Evolutionary conservation across 2,888 invertebrate genomes (phyloP), one percentile per base, ranked within the genome.

Genomic region (Cataglyphis rosenhaueri): DNA sequence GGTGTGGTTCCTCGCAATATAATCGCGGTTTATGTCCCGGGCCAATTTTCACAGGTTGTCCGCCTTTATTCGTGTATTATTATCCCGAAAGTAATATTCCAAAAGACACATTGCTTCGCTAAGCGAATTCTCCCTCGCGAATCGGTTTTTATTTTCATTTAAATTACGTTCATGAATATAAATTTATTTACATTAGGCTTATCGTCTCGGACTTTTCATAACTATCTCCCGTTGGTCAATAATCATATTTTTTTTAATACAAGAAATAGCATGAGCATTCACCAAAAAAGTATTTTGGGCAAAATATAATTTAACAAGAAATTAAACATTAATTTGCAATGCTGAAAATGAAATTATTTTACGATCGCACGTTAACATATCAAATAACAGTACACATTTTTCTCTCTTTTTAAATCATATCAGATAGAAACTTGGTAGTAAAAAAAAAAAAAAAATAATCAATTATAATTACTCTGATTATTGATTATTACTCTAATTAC

Each of bases 1-100:
- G 61, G 75, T 65, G 68, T 84, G 21, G 21, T 82, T 76, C 78
- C 71, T 68, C 73, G 81, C 65, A 84, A 84, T 88, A 85, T 88
- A 86, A 88, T 88, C 87, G 84, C 73, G 75, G 64, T 86, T 87
- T 82, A 82, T 65, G 83, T 84, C 70, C 78, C 79, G 57, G 48
- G 65, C 83, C 85, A 85, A 86, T 86, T 86, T 84, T 81, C 85
- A 71, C 74, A 6, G 62, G 59, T 44, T 74, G 44, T 62, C 78
- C 65, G 78, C 85, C 79, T 85, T 85, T 85, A 84, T 86, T 86
- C 71, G 75, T 52, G 48, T 70, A 86, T 86, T 86, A 83, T 85
- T 74, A 74, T 70, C 57, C 55, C 66, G 38, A 68, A 74, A 78
- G 70, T 85, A 84, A 84, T 79, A 73, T 68, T 64, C 41, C 61